Conservation (phyloP, 2,113 vertebrate genomes). For the Astur gentilis region DNA sequence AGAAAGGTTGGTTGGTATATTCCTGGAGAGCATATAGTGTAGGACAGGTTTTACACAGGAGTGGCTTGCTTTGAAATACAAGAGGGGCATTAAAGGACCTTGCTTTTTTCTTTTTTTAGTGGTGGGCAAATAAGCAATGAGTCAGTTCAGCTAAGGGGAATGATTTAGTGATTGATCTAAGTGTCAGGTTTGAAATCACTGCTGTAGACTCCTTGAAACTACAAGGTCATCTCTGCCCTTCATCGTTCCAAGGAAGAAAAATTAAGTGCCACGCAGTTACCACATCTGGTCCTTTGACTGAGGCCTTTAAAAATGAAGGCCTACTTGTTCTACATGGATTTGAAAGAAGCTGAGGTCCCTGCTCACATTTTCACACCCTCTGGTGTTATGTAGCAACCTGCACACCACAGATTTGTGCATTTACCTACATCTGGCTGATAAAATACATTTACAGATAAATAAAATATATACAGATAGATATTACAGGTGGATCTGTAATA, state of each 20-base stretch:
- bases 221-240: slow-evolving; percentile 56
- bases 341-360: background rate
- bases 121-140: slow-evolving; percentile 49
- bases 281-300: background rate
- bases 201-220: slow-evolving; percentile 54
- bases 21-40: background rate
- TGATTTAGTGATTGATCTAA: slow-evolving; percentile 58
- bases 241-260: slow-evolving; percentile 43
- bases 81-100: background rate
- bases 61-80: slow-evolving; percentile 4
- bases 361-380: background rate
- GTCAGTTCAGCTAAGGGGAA: slow-evolving; percentile 39
- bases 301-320: slow-evolving; percentile 20
- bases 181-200: slow-evolving; percentile 54
- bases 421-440: background rate
- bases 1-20: background rate
- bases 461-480: background rate
- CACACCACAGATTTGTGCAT: background rate
- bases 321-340: background rate
- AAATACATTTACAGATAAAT: background rate
- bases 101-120: background rate
- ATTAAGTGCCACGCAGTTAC: slow-evolving; percentile 24
- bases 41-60: background rate
- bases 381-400: background rate
- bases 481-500: background rate